Evolutionary conservation across 2,113 vertebrate species (phyloP), one percentile per base, ranked within the genome.

Genomic region (Camelus bactrianus): DNA sequence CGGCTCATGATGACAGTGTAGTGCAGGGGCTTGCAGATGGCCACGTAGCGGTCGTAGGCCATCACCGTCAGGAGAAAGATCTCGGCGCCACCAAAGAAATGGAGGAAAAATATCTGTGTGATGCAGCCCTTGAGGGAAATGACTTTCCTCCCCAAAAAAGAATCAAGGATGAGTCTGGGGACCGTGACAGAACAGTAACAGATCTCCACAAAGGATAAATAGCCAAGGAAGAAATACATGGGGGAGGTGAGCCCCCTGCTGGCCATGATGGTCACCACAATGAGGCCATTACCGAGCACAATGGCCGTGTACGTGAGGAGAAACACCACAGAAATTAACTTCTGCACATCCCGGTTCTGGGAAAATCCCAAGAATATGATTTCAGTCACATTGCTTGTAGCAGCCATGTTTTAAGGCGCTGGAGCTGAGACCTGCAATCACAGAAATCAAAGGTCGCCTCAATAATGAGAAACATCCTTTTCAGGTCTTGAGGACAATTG

Each of bases 211-310:
- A 98, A 96, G 24, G 98, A 98, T 91, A 98, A 48, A 26, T 54
- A 96, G 60, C 97, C 77, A 12, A 98, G 97, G 64, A 98, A 97
- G 91, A 97, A 98, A 64, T 98, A 98, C 98, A 98, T 95, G 42
- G 97, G 98, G 12, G 97, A 98, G 19, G 86, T 85, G 62, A 98
- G 97, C 19, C 89, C 92, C 76, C 48, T 83, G 38, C 94, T 97
- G 46, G 72, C 85, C 75, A 75, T 26, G 35, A 98, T 14, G 5
- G 95, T 97, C 35, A 96, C 17, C 69, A 98, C 83, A 8, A 65
- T 96, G 32, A 97, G 75, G 6, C 87, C 93, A 13, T 96, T 95
- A 22, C 95, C 97, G 83, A 96, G 14, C 38, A 97, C 82, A 8
- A 93, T 46, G 69, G 94, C 90, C 1, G 2, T 35, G 32, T 87